Conservation (phyloP, 2,113 vertebrate species). For the Solenodon paradoxus region DNA sequence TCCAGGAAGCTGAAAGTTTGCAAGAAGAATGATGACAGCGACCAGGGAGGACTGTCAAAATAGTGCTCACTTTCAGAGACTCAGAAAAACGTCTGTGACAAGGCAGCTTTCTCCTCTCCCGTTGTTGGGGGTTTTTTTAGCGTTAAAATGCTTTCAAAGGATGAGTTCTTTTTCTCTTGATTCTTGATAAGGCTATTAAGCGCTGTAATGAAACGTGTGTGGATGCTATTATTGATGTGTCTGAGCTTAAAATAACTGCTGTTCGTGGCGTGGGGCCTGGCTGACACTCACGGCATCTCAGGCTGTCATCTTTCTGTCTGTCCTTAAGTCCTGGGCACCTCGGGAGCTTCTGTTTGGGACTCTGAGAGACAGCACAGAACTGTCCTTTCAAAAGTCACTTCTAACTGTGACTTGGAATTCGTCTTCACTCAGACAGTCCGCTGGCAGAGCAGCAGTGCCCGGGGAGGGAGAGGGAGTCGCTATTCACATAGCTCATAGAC, state of each 20-base stretch:
- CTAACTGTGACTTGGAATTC: constrained; percentile 83
- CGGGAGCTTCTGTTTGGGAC: constrained; percentile 81
- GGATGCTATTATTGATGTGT: constrained; percentile 69
- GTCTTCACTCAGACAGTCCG: constrained; percentile 85
- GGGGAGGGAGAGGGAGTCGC: constrained; percentile 58
- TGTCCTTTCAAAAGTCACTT: constrained; percentile 80
- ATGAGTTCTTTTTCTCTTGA: constrained; percentile 51
- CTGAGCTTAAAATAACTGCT: constrained; percentile 77
- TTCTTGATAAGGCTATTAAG: constrained; percentile 63
- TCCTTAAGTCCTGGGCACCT: constrained; percentile 79
- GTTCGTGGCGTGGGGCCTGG: constrained; percentile 63
- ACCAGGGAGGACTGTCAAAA: accelerated
- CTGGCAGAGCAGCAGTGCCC: constrained; percentile 83
- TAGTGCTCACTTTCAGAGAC: neutral
- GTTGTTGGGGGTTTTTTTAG: accelerated
- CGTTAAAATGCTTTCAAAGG: constrained; percentile 41
- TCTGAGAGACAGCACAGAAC: constrained; percentile 51
- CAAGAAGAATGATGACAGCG: accelerated
- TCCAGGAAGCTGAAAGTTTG: neutral
- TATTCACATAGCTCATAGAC: too few species aligned
- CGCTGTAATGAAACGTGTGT: constrained; percentile 64
- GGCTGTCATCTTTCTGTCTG: constrained; percentile 76
- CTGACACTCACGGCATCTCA: constrained; percentile 59
- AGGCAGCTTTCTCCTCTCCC: neutral
- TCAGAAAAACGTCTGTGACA: neutral